Base-by-base conservation (phyloP, 2,888 invertebrate genomes). In the Orchestes rusci region DNA sequence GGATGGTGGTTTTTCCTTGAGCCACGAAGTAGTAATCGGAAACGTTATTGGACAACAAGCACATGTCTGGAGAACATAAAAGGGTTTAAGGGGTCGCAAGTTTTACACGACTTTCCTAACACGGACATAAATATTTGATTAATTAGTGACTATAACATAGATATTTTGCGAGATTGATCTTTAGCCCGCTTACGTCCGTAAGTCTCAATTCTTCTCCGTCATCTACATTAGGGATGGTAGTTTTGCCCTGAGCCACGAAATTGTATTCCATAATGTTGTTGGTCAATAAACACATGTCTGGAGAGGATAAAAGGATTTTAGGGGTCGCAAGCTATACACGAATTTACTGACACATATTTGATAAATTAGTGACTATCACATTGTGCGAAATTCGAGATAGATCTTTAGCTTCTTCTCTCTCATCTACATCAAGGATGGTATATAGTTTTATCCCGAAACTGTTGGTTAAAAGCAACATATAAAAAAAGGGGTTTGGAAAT, bases 241-340 rank as follows among this genome's bases (percentile, higher is more conserved):
- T 82, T 80, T 94, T 94, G 77, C 97, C 97, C 82, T 97, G 96
- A 64, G 94, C 77, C 67, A 95, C 89, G 82, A 84, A 93, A 79
- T 79, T 73, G 80, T 96, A 97, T 75, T 92, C 88, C 76, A 83
- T 77, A 76, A 94, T 82, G 78, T 94, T 83, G 71, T 92, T 80
- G 64, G 81, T 82, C 68, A 95, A 81, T 62, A 79, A 65, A 77
- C 90, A 85, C 67, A 73, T 78, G 0, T 81, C 93, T 93, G 50
- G 39, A 48, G 36, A 36, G 27, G 8, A n/a, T 4, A 27, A 27
- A 27, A 27, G 12, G 10, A 27, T 2, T 27, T 27, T 27, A 27
- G 27, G 27, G 27, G 27, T 27, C 27, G 27, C n/a, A 27, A n/a
- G 27, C 10, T 27, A 2, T 2, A 27, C n/a, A 27, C 27, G 27